Evolutionary conservation across 2,888 invertebrate species (phyloP).

Genomic region (Sipha maydis): DNA sequence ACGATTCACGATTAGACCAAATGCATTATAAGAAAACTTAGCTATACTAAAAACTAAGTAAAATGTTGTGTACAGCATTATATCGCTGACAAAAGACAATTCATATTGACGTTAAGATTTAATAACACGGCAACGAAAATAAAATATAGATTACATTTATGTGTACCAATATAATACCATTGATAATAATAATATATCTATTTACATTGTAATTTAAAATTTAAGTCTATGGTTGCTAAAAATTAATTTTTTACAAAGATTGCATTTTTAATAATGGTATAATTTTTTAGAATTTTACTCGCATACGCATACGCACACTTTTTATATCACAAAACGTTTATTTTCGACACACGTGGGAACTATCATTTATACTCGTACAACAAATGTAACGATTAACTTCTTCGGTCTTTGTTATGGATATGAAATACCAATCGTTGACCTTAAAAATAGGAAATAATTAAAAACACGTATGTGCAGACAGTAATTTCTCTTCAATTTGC

Average conservation of each 20-base stretch:
- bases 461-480: neutral
- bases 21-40: neutral
- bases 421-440: slow-evolving; percentile 34
- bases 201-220: neutral
- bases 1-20: neutral
- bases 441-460: slow-evolving; percentile 36
- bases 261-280: neutral
- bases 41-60: too few species aligned
- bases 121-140: neutral
- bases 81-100: too few species aligned
- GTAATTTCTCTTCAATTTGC: slow-evolving; percentile 21
- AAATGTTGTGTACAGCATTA: too few species aligned
- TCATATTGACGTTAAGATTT: neutral
- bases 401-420: slow-evolving; percentile 11
- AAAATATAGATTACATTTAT: too few species aligned
- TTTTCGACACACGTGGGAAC: neutral
- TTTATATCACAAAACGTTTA: neutral
- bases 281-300: neutral
- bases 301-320: too few species aligned
- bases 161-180: too few species aligned
- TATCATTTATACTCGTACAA: neutral
- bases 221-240: too few species aligned
- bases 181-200: neutral
- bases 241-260: too few species aligned
- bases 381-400: slow-evolving; percentile 7